phyloP scores from a whole-genome alignment of 1,140 invertebrate species.

The Conopomorpha cramerella region DNA sequence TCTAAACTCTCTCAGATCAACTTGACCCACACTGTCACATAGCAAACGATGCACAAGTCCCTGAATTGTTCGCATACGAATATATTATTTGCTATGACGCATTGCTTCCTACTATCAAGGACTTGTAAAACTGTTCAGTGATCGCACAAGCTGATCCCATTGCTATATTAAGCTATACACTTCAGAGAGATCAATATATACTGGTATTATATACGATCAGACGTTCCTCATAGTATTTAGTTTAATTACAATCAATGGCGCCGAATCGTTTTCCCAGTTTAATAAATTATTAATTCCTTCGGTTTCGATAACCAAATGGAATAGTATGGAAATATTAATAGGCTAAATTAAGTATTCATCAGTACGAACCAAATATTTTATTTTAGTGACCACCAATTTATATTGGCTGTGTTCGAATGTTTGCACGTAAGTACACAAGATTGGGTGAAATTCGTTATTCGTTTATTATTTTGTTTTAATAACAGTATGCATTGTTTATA shows the following conservation, averaged over 20 bases:
- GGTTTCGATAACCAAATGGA: no score
- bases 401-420: not conserved
- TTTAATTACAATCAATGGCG: not conserved
- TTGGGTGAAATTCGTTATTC: no score
- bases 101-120: slow-evolving; percentile 3
- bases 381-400: slow-evolving; percentile 1
- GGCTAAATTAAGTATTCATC: not conserved
- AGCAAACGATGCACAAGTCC: no score
- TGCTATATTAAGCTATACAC: no score
- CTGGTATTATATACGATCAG: not conserved
- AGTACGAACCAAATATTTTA: not conserved
- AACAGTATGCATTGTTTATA: no score
- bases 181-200: no score
- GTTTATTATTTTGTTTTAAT: not conserved
- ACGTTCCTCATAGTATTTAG: not conserved
- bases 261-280: not conserved
- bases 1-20: no score
- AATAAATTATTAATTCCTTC: slow-evolving; percentile 2
- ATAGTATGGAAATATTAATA: not conserved
- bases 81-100: not conserved
- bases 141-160: no score
- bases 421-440: no score
- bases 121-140: no score
- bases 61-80: not conserved
- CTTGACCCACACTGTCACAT: no score